Conservation (phyloP, 2,888 invertebrate genomes). For the Chrysolina haemoptera region DNA sequence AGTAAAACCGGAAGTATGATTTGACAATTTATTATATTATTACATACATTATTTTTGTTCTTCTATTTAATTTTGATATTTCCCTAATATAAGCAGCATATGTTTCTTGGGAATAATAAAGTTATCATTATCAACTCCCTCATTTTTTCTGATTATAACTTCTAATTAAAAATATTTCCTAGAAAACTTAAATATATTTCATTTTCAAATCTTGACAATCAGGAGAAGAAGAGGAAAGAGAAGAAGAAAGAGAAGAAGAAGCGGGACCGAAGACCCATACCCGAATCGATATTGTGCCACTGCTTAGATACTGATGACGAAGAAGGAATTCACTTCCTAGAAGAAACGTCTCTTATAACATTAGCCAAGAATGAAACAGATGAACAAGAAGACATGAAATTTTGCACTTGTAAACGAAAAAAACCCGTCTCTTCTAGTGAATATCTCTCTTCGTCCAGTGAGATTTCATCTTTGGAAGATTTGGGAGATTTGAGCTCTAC, state of each 20-base stretch:
- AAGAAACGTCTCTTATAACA: slow-evolving; percentile 29
- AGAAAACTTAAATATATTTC: slow-evolving; percentile 19
- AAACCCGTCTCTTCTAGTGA: slow-evolving; percentile 1
- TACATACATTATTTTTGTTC: no score
- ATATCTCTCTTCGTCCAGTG: slow-evolving; percentile 21
- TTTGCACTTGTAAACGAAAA: slow-evolving; percentile 21
- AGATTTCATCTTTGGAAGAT: slow-evolving; percentile 3
- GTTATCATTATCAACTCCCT: no score
- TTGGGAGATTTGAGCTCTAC: neutral
- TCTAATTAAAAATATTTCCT: neutral
- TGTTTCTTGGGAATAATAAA: no score
- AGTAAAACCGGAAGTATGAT: no score
- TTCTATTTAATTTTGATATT: no score
- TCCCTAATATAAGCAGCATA: no score
- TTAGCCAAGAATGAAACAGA: slow-evolving; percentile 9
- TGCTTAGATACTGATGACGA: slow-evolving; percentile 32
- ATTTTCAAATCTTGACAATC: slow-evolving; percentile 31
- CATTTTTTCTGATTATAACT: no score
- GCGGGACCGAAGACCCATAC: slow-evolving; percentile 22
- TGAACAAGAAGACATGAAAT: neutral
- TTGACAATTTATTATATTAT: no score
- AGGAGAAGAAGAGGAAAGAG: slow-evolving; percentile 38
- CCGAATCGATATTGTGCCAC: slow-evolving; percentile 25
- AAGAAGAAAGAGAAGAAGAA: slow-evolving; percentile 40
- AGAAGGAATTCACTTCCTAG: slow-evolving; percentile 30